These are phyloP conservation scores for Cydia strobilella DNA, from an alignment of 1,140 invertebrate species.

Conservation along the genomic window DNA sequence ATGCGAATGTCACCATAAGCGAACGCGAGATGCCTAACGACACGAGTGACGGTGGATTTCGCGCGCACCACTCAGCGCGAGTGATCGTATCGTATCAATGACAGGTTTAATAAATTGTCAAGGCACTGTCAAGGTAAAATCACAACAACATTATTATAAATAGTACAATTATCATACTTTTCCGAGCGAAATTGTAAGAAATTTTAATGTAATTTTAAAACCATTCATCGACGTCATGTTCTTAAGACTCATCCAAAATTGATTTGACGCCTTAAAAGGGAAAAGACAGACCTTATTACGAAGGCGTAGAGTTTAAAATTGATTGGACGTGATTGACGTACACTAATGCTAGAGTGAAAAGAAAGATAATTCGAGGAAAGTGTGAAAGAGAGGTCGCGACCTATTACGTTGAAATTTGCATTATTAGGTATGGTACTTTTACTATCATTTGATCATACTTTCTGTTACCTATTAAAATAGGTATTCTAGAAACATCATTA, in stretches of 20 bases:
- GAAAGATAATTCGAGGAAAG: conserved; percentile 13
- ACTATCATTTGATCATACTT: neutral
- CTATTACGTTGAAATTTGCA: conserved; percentile 19
- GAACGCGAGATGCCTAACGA: no score
- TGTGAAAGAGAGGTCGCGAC: conserved; percentile 25
- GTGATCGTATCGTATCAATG: no score
- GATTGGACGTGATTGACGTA: conserved; percentile 15
- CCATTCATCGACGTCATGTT: neutral
- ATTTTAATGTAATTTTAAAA: conserved; percentile 4
- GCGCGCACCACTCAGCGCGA: no score
- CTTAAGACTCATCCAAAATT: conserved; percentile 16
- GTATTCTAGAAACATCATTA: no score
- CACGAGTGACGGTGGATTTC: no score
- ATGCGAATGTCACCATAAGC: no score
- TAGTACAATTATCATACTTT: no score
- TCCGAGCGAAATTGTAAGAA: neutral
- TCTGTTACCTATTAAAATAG: neutral
- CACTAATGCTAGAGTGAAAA: neutral
- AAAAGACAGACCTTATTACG: conserved; percentile 5
- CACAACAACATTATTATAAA: no score
- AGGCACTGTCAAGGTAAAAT: no score
- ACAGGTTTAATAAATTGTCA: no score
- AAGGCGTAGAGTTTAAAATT: neutral
- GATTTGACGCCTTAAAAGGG: conserved; percentile 3
- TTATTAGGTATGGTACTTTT: conserved; percentile 8